Percentiles rank a stretch among this genome's conserved stretches.
Conservation (phyloP, 2,113 vertebrate genomes). For the Xenus cinereus region DNA sequence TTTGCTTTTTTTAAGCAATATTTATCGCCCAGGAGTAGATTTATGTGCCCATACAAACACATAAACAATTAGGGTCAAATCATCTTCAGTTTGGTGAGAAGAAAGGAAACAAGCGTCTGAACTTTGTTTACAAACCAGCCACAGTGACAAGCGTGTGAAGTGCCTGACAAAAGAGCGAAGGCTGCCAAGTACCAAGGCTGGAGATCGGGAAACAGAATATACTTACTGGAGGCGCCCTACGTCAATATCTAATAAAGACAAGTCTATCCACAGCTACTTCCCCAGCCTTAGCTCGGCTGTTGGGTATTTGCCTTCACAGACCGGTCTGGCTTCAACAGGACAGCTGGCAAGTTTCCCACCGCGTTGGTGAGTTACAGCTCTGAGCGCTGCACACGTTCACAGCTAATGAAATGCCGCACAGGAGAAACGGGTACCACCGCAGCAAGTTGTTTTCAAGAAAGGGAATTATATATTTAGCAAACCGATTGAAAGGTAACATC, state of each 20-base stretch:
- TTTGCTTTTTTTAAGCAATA: neutral
- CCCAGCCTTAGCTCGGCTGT: neutral
- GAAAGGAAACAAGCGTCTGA: neutral
- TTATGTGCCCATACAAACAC: neutral
- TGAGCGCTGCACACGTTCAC: neutral
- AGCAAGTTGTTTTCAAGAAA: neutral
- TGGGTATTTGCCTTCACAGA: conserved; percentile 3
- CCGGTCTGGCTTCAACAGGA: neutral
- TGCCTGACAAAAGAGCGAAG: neutral
- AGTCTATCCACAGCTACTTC: neutral
- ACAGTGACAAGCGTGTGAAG: neutral
- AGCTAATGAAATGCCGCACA: neutral
- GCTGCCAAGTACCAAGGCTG: neutral
- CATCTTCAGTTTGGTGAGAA: neutral
- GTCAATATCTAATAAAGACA: neutral
- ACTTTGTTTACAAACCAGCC: neutral
- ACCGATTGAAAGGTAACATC: neutral
- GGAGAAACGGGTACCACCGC: neutral
- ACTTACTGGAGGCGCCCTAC: neutral
- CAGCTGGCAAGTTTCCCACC: conserved; percentile 16
- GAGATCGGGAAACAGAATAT: neutral
- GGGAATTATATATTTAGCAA: neutral
- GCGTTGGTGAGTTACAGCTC: neutral
- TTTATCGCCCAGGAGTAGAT: neutral
- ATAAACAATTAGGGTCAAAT: neutral